Conservation (phyloP, 2,113 vertebrate genomes). For the Panurus biarmicus region DNA sequence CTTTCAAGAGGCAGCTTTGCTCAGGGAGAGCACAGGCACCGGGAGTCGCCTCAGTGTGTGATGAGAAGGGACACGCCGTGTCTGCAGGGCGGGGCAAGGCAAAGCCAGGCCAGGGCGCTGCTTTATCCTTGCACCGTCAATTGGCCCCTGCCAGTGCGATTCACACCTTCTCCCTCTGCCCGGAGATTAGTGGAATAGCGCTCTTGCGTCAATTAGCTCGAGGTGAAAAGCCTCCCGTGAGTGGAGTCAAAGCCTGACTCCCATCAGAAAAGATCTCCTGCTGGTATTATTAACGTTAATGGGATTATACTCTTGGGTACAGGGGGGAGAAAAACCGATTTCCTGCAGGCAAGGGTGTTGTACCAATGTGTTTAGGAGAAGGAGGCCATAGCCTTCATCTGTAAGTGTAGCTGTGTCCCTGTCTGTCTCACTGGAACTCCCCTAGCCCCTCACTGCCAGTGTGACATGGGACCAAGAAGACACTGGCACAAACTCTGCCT, state of each 20-base stretch:
- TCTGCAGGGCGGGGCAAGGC: not conserved
- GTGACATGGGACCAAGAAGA: not conserved
- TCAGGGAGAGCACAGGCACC: not conserved
- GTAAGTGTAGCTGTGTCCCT: not conserved
- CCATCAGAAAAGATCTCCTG: not conserved
- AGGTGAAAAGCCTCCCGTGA: not conserved
- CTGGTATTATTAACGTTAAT: not conserved
- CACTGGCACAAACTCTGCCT: not conserved
- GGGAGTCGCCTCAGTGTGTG: not conserved
- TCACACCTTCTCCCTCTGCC: not conserved
- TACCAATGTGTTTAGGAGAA: not conserved
- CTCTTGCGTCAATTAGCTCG: not conserved
- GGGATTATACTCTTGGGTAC: not conserved
- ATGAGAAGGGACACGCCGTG: rapidly evolving
- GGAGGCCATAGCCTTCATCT: not conserved
- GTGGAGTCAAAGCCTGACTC: not conserved
- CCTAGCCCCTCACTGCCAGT: no score
- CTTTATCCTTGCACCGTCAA: not conserved
- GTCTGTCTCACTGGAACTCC: not conserved
- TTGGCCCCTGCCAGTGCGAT: not conserved
- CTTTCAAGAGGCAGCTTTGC: not conserved
- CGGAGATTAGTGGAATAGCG: not conserved
- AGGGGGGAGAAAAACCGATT: not conserved
- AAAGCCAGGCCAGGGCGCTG: not conserved
- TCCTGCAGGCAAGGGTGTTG: not conserved